Evolutionary conservation across 2,113 vertebrate species (phyloP), one percentile per base, ranked within the genome.

Genomic region (Sander vitreus): DNA sequence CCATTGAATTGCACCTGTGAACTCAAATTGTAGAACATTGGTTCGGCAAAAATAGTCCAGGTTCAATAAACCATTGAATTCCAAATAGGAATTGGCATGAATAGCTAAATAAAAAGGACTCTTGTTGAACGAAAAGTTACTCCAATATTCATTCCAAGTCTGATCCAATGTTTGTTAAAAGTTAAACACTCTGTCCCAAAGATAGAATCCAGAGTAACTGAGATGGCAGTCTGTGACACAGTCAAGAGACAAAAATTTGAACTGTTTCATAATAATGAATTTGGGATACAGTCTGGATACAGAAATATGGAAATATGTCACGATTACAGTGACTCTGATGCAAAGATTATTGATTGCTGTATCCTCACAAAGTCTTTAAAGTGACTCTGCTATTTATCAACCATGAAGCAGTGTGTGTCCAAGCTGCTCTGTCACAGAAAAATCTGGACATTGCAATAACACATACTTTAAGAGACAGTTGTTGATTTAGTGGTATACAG

Each of bases 171-270:
- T 79, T 90, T 87, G 62, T 68, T 71, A 21, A 57, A 73, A 59
- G 50, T 67, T 45, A 76, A 85, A 85, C 70, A 82, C 21, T 43
- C 21, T 43, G 58, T 72, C 75, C 14, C 27, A 69, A 57, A 36
- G 80, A 81, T 30, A 71, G 27, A 69, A 85, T 60, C 65, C 85
- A 85, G 80, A 79, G 55, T 3, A 51, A 19, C 11, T 51, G 25
- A 76, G 58, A 68, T 55, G 83, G 76, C 80, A 75, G 36, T 50
- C 18, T 18, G 9, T 78, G 47, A 87, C 73, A 81, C 47, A 77
- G 39, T 80, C 75, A 81, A 83, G 79, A 86, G 70, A 72, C 76
- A 47, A 76, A 66, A 47, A 59, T 62, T 68, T 72, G 25, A 76
- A 73, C 33, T 3, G 9, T 21, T 83, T 79, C 66, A 66, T 25